A percentile compares a stretch with the other conserved stretches of the same genome.
Evolutionary conservation across 2,797 vertebrate species (phyloP).

Genomic region (Onychomys leucogaster): DNA sequence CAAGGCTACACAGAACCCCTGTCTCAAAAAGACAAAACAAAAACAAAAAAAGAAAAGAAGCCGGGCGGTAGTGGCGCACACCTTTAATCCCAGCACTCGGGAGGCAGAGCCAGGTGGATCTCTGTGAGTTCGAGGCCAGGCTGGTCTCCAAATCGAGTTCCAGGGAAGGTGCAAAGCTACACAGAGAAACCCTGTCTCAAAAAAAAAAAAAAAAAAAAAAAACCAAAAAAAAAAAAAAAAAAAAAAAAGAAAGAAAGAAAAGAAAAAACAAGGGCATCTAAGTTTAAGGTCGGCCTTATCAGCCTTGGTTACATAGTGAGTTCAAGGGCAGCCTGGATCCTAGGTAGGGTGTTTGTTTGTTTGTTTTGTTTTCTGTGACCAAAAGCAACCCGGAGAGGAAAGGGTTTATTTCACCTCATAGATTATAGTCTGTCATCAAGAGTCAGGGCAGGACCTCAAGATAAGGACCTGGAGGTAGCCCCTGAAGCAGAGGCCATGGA

Average conservation of each 20-base stretch:
- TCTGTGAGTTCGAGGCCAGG: background rate
- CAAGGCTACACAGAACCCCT: too few relatives aligned
- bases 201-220: background rate
- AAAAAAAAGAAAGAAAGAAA: background rate
- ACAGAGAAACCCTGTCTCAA: background rate
- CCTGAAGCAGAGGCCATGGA: background rate
- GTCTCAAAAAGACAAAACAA: too few relatives aligned
- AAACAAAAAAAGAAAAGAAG: too few relatives aligned
- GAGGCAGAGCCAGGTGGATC: background rate
- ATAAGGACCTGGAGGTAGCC: background rate
- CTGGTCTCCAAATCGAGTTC: too few relatives aligned
- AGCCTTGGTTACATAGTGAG: background rate
- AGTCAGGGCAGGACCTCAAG: background rate
- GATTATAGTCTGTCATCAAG: background rate
- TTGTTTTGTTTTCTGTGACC: background rate
- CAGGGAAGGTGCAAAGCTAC: too few relatives aligned
- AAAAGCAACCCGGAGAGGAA: background rate
- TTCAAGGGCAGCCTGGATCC: background rate
- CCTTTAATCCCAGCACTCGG: background rate
- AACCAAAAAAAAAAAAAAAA: background rate
- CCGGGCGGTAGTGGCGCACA: too few relatives aligned
- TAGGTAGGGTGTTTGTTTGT: background rate
- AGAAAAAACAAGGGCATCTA: background rate
- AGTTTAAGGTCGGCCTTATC: background rate
- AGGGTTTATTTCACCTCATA: background rate